A percentile compares a stretch with the other conserved stretches of the same genome.
phyloP scores from a whole-genome alignment of 2,888 invertebrate species.

The Drosophila nigricruria region DNA sequence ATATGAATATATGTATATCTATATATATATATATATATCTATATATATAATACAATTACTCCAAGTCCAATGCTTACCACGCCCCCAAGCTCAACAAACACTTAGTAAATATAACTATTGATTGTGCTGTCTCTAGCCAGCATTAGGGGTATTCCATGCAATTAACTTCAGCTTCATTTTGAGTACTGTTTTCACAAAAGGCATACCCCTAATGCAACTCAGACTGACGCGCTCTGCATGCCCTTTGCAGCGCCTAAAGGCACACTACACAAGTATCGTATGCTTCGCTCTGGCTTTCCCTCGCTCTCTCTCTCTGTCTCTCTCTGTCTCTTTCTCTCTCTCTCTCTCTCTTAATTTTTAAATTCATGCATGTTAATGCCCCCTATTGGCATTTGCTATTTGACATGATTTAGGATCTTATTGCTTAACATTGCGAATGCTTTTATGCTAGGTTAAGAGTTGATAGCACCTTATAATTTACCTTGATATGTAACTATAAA shows the following conservation, averaged over 20 bases:
- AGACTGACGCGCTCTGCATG: constrained; percentile 32
- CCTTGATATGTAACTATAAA: neutral
- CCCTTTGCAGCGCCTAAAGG: constrained; percentile 9
- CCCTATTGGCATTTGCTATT: neutral
- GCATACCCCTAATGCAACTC: constrained; percentile 31
- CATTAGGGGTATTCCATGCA: constrained; percentile 1
- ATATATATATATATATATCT: neutral
- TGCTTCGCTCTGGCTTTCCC: constrained; percentile 31
- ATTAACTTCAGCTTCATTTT: neutral
- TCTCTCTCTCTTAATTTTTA: constrained; percentile 12
- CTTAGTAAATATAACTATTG: neutral
- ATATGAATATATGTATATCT: neutral
- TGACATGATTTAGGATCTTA: constrained; percentile 10
- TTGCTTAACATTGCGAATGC: constrained; percentile 18
- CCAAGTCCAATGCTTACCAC: constrained; percentile 6
- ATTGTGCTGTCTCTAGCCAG: neutral
- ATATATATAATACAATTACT: neutral
- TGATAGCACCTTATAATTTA: constrained; percentile 19
- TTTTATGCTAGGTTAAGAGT: constrained; percentile 12
- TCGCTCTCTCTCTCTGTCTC: constrained; percentile 12
- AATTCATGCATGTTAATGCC: constrained; percentile 25
- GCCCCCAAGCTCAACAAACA: constrained; percentile 6
- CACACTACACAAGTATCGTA: constrained; percentile 11
- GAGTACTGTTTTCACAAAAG: neutral
- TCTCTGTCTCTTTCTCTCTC: neutral